Conservation (phyloP, 2,888 invertebrate genomes). For the Xanthia togata region DNA sequence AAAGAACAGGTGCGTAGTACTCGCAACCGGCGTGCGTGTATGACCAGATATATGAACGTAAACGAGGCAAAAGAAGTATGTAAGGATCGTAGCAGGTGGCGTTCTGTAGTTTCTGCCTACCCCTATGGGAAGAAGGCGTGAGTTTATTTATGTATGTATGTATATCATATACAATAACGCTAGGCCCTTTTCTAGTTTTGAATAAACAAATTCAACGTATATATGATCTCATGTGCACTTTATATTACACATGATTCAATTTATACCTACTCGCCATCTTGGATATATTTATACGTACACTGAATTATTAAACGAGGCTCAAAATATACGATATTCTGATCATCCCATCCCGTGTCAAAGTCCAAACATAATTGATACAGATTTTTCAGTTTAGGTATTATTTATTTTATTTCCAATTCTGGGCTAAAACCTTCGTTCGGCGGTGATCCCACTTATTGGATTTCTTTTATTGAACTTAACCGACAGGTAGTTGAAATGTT, state of each 20-base stretch:
- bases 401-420: conserved; percentile 41
- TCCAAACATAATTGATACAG: conserved; percentile 58
- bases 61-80: no score
- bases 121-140: no score
- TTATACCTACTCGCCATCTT: conserved; percentile 44
- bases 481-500: conserved; percentile 51
- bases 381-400: conserved; percentile 46
- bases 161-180: conserved; percentile 70
- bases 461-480: conserved; percentile 52
- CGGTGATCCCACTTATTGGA: conserved; percentile 44
- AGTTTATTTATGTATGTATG: no score
- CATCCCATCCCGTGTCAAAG: conserved; percentile 59
- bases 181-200: conserved; percentile 66
- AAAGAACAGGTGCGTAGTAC: no score
- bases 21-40: no score
- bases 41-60: no score
- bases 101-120: no score
- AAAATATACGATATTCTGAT: conserved; percentile 56
- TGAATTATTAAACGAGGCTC: conserved; percentile 52
- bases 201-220: conserved; percentile 70
- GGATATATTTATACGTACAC: conserved; percentile 35
- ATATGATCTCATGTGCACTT: conserved; percentile 62
- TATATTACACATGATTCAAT: conserved; percentile 38
- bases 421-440: conserved; percentile 23
- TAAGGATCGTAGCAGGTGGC: no score